Base-by-base conservation (phyloP, 2,888 invertebrate species). In the Ptilodon capucinus region DNA sequence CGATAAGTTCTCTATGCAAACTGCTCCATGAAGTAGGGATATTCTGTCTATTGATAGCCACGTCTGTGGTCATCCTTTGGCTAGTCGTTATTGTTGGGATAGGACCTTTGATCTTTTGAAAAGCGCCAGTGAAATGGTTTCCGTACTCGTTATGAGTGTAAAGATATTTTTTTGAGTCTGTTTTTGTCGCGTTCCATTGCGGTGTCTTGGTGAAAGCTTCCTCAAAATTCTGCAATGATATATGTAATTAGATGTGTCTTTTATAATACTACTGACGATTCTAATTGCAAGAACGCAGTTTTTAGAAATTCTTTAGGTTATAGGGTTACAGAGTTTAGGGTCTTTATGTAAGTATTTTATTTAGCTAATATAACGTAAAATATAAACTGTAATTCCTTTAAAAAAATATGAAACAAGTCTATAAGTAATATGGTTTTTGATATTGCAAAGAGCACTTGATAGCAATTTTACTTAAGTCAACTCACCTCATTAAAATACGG, bases 111-210 rank as follows among this genome's bases (percentile, higher is more conserved):
- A 82, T 50, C 14, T 60, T 70, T 30, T 60, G 51, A 19, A 88
- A 70, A 9, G 84, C 78, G 1, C 63, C 75, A 0, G 81, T 68
- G 57, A 92, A 88, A 43, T 83, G 62, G 42, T 90, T 84, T 0
- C 93, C 94, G 59, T 94, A 95, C 41, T 82, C 71, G 60, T 93
- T 93, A 68, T 94, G 93, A 1, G 76, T 72, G 48, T 84, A 76
- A 1, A 92, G 64, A 68, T 93, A 80, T 41, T 51, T 65, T 11
- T 75, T 65, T 73, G 59, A 68, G 34, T 71, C 58, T 2, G 67
- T 53, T 17, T 76, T 69, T 7, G 58, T 74, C 1, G 86, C 69
- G 60, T 92, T 86, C 93, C 93, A 93, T 43, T 83, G 86, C 1
- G 92, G 83, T 2, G 93, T 92, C 21, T 75, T 48, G 2, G 86